A percentile compares a stretch with the other conserved stretches of the same genome.
Conservation (phyloP, 2,113 vertebrate species). For the Patagioenas fasciata region DNA sequence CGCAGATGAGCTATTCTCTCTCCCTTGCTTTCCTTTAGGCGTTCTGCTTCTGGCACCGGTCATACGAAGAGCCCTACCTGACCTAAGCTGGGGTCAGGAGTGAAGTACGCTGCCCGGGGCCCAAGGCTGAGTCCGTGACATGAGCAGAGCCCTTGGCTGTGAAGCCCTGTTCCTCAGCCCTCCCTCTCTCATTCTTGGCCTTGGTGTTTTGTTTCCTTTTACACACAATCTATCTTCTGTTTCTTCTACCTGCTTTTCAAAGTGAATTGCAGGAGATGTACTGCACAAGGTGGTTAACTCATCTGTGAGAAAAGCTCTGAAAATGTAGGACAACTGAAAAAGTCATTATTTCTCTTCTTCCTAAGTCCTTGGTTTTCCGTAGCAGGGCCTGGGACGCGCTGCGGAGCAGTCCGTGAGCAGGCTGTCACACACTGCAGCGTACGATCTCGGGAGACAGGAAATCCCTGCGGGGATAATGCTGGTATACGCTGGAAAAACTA, state of each 20-base stretch:
- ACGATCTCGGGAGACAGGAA: neutral
- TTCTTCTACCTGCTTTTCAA: neutral
- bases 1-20: neutral
- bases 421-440: accelerated
- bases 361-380: neutral
- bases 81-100: neutral
- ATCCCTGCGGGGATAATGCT: neutral
- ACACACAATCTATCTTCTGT: neutral
- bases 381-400: neutral
- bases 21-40: neutral
- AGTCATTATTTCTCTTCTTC: neutral
- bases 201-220: neutral
- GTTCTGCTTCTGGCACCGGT: neutral
- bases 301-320: neutral
- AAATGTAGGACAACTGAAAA: neutral
- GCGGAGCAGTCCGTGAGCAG: neutral
- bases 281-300: neutral
- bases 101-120: accelerated
- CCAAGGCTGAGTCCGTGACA: neutral
- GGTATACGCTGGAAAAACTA: neutral
- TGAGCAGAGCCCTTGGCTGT: neutral
- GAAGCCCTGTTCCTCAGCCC: neutral
- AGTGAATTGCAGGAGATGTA: neutral
- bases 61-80: neutral
- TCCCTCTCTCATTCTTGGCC: neutral